Conservation (phyloP, 2,888 invertebrate species). For the Leucophenga maculata region DNA sequence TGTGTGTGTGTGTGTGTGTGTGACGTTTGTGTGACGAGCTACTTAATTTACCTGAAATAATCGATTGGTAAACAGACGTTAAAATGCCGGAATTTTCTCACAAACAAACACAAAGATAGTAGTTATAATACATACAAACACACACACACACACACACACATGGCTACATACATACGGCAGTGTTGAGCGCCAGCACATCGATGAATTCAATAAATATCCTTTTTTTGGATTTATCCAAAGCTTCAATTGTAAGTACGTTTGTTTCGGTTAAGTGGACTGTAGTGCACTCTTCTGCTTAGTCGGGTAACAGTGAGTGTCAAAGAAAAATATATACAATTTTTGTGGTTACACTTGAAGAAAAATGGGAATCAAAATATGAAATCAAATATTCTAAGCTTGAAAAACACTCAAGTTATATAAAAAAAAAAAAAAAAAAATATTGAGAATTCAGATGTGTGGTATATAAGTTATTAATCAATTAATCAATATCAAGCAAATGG, state of each 20-base stretch:
- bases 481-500: too few relatives aligned
- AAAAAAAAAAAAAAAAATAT: too few relatives aligned
- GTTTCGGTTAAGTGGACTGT: slow-evolving; percentile 1
- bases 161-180: too few relatives aligned
- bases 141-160: slow-evolving; percentile 3
- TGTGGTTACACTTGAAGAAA: too few relatives aligned
- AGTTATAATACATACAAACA: not conserved
- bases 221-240: slow-evolving; percentile 52
- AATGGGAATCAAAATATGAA: too few relatives aligned
- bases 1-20: not conserved
- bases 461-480: too few relatives aligned
- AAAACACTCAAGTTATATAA: too few relatives aligned
- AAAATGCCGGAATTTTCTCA: slow-evolving; percentile 62
- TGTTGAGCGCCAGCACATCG: slow-evolving; percentile 41
- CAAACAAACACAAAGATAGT: slow-evolving; percentile 33
- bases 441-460: too few relatives aligned
- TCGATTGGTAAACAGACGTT: slow-evolving; percentile 67
- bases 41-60: slow-evolving; percentile 69
- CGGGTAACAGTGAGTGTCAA: too few relatives aligned
- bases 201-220: slow-evolving; percentile 61
- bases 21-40: slow-evolving; percentile 48
- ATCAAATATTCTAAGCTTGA: too few relatives aligned
- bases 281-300: not conserved
- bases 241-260: slow-evolving; percentile 3
- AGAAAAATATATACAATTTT: too few relatives aligned